Percentiles rank a stretch among this genome's conserved stretches.
Evolutionary conservation across 1,140 invertebrate genomes (phyloP).

Genomic region (Platyura marginata): DNA sequence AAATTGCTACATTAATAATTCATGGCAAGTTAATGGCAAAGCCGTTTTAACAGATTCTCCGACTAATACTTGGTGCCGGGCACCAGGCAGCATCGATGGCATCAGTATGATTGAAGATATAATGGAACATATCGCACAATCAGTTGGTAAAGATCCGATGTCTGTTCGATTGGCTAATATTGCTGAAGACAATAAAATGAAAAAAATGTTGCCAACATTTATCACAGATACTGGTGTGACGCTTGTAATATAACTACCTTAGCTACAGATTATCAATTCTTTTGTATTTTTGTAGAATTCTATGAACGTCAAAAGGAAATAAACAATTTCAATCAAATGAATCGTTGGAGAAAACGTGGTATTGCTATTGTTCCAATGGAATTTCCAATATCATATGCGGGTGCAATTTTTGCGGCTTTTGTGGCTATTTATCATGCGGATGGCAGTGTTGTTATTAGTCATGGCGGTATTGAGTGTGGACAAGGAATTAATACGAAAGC

Average conservation of each 20-base stretch:
- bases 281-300: constrained; percentile 24
- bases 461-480: too few species aligned
- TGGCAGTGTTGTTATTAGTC: constrained; percentile 18
- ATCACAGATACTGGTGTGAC: constrained; percentile 7
- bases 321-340: constrained; percentile 31
- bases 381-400: constrained; percentile 28
- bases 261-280: too few species aligned
- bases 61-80: constrained; percentile 37
- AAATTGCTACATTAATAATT: constrained; percentile 36
- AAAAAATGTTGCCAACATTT: constrained; percentile 19
- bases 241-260: too few species aligned
- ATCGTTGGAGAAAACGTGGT: too few species aligned
- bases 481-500: not conserved
- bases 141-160: too few species aligned
- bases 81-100: constrained; percentile 44
- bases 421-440: constrained; percentile 45
- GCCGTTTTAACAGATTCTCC: constrained; percentile 40
- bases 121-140: constrained; percentile 63
- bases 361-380: constrained; percentile 36
- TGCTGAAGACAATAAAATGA: constrained; percentile 18
- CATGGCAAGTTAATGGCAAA: constrained; percentile 33
- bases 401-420: constrained; percentile 31
- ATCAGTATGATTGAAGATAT: constrained; percentile 53
- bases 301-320: constrained; percentile 28
- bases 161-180: constrained; percentile 48